Base-by-base conservation (phyloP, 2,797 vertebrate genomes). In the Amphiprion clarkii region DNA sequence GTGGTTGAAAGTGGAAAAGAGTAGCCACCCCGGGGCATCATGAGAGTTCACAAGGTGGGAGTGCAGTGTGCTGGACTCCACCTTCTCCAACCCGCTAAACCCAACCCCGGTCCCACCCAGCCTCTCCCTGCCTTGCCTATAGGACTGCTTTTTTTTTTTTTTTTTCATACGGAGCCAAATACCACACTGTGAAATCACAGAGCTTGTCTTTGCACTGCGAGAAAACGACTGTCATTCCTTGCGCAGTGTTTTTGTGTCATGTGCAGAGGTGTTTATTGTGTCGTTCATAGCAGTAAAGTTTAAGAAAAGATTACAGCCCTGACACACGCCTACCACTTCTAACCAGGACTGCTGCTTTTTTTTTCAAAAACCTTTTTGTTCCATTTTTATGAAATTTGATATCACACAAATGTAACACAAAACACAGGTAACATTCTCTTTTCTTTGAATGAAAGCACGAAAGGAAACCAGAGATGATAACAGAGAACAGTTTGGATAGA, bases 361-460 rank as follows among this genome's bases (percentile, higher is more conserved):
- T 71, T 54, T 76, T 36, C 23, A 31, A 27, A 68, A 82, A 64
- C 49, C 29, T 83, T 87, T 87, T 74, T 61, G n/a, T 69, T 78
- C 57, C 65, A 42, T 75, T 65, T 83, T 71, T 56, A 16, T 90
- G 87, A 79, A 89, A 92, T 83, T 44, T 84, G 86, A 92, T 83
- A 76, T 55, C 48, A 14, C 23, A 13, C 3, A 39, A 74, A 78
- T 33, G 44, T 44, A 53, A n/a, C 52, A 31, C 10, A 42, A 57
- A 62, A 60, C 21, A 27, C 36, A 80, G 59, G 53, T 74, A 56
- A 79, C 44, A 12, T 33, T 48, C 44, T n/a, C 1, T 23, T 57
- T 39, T 71, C 27, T 29, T 10, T 42, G 5, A 19, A 49, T 33
- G 13, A 53, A 57, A 63, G 53, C 17, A 48, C 21, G 33, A 25